Conservation (phyloP, 2,797 vertebrate species). For the Glyptemys insculpta region DNA sequence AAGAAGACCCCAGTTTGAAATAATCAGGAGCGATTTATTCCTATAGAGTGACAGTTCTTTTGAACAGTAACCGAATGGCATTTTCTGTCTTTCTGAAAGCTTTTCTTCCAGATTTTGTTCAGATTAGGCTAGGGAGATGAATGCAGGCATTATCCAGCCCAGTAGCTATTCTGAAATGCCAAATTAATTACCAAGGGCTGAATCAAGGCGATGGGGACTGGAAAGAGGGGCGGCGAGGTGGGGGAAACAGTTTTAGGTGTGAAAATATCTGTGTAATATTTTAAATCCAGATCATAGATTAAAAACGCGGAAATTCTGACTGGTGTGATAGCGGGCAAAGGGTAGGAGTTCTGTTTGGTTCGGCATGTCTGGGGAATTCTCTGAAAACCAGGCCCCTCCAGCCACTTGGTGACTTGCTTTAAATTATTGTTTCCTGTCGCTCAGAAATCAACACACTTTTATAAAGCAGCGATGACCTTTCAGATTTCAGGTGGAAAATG, state of each 20-base stretch:
- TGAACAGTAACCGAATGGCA: conserved; percentile 86
- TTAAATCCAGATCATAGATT: background rate
- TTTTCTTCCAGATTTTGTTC: conserved; percentile 87
- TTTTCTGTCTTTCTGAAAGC: conserved; percentile 87
- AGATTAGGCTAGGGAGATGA: conserved; percentile 86
- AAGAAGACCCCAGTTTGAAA: conserved; percentile 80
- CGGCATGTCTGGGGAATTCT: no score
- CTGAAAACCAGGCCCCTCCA: background rate
- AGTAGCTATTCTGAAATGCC: conserved; percentile 88
- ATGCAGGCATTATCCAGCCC: conserved; percentile 87
- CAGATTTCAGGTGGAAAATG: background rate
- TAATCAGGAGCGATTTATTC: conserved; percentile 84
- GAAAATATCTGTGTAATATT: conserved; percentile 59
- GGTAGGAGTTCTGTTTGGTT: background rate
- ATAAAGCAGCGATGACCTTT: background rate
- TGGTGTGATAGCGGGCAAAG: background rate
- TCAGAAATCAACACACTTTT: background rate
- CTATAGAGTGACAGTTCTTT: conserved; percentile 87
- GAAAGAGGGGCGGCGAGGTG: background rate
- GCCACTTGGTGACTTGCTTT: background rate
- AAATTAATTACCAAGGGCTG: conserved; percentile 88
- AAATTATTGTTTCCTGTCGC: background rate
- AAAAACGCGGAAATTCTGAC: conserved; percentile 2
- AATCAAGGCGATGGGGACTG: conserved; percentile 80
- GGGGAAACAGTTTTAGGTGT: conserved; percentile 45